Evolutionary conservation across 2,113 vertebrate species (phyloP).

Genomic region (Uria lomvia): DNA sequence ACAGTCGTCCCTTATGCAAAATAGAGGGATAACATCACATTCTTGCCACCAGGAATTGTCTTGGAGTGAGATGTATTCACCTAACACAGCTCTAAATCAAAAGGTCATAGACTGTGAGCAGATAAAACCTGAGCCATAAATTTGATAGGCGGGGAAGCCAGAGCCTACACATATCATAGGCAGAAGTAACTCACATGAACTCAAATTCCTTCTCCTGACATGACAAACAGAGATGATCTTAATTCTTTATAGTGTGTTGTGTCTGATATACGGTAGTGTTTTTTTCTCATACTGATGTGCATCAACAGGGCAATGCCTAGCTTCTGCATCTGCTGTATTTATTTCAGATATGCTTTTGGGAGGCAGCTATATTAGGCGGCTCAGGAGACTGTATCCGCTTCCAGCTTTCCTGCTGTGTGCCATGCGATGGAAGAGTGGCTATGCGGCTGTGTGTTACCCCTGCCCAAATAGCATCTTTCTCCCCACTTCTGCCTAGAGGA

Average conservation of each 20-base stretch:
- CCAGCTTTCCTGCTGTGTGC: not conserved
- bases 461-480: not conserved
- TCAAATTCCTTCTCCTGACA: not conserved
- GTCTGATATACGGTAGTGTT: not conserved
- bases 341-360: not conserved
- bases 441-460: not conserved
- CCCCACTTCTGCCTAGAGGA: not conserved
- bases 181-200: not conserved
- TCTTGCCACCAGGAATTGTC: not conserved
- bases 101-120: not conserved
- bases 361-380: not conserved
- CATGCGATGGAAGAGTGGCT: not conserved
- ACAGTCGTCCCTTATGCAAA: not conserved
- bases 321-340: not conserved
- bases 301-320: not conserved
- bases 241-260: not conserved
- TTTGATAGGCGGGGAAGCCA: not conserved
- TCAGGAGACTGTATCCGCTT: not conserved
- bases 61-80: not conserved
- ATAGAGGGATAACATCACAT: not conserved
- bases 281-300: not conserved
- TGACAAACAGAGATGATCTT: not conserved
- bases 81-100: not conserved
- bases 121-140: not conserved
- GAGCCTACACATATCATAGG: not conserved